A percentile compares a stretch with the other conserved stretches of the same genome.
These are phyloP conservation scores for Mesorhabditis spiculigera DNA, from an alignment of 2,888 invertebrate genomes.

Conservation along the genomic window DNA sequence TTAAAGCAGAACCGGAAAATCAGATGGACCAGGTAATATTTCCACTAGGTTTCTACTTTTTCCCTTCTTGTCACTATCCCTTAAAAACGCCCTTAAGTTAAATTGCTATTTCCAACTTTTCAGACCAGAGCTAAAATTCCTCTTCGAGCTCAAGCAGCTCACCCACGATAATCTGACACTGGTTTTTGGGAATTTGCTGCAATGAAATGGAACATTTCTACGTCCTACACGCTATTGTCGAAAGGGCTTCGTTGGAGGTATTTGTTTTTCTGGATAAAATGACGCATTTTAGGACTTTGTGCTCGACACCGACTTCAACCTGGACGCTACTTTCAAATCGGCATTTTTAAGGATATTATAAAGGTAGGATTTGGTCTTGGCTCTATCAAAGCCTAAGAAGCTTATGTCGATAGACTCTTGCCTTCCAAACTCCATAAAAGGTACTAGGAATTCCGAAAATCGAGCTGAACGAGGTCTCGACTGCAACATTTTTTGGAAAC, in stretches of 20 bases:
- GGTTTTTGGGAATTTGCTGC: constrained; percentile 44
- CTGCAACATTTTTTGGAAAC: no score
- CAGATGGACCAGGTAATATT: constrained; percentile 31
- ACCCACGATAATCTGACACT: constrained; percentile 52
- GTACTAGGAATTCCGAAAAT: no score
- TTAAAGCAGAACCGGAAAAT: constrained; percentile 41
- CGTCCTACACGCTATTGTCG: constrained; percentile 46
- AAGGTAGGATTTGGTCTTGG: constrained; percentile 19
- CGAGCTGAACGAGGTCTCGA: no score
- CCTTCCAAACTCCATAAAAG: no score
- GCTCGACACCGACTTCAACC: constrained; percentile 43
- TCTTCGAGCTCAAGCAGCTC: constrained; percentile 47
- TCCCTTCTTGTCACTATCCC: not conserved
- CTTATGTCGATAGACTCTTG: no score
- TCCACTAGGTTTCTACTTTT: not conserved
- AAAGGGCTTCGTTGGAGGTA: constrained; percentile 48
- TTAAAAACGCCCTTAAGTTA: not conserved
- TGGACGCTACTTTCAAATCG: constrained; percentile 55
- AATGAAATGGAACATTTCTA: constrained; percentile 48
- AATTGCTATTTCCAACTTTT: not conserved
- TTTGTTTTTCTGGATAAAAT: not conserved
- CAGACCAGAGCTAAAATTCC: constrained; percentile 34
- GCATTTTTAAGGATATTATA: constrained; percentile 53
- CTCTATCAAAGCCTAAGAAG: not conserved
- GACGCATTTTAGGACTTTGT: constrained; percentile 40